Evolutionary conservation across 23 tunicate genomes (phyloP).

Genomic region (Ciona savignyi): DNA sequence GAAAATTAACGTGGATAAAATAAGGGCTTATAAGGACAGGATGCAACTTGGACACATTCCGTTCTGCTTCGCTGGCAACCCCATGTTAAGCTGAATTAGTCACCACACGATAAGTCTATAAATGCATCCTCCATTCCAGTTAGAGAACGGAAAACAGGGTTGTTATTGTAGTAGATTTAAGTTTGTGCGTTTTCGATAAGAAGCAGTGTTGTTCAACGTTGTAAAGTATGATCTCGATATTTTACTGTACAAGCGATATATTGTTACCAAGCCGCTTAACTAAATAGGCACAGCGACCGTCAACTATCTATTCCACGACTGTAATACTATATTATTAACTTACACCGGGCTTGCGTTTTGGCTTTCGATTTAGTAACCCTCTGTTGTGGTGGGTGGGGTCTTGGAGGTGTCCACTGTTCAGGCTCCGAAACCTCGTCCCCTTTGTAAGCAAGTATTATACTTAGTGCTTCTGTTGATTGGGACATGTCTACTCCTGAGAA

Average conservation of each 20-base stretch:
- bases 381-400: slow-evolving; percentile 55
- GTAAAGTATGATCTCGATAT: too few relatives aligned
- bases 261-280: too few relatives aligned
- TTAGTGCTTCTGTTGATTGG: slow-evolving; percentile 43
- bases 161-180: too few relatives aligned
- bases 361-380: not conserved
- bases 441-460: slow-evolving; percentile 52
- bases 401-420: slow-evolving; percentile 43
- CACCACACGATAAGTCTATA: not conserved
- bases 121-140: not conserved
- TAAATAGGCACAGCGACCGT: too few relatives aligned
- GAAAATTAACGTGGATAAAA: not conserved
- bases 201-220: too few relatives aligned
- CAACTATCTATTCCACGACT: too few relatives aligned
- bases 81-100: not conserved
- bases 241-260: too few relatives aligned
- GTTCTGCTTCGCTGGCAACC: not conserved
- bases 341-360: not conserved
- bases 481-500: slow-evolving; percentile 20
- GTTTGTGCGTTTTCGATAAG: too few relatives aligned
- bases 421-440: slow-evolving; percentile 31
- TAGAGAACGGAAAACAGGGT: too few relatives aligned
- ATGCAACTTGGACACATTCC: not conserved
- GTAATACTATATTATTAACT: too few relatives aligned
- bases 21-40: not conserved